Base-by-base conservation (phyloP, 1,140 invertebrate genomes). In the Vanessa atalanta region DNA sequence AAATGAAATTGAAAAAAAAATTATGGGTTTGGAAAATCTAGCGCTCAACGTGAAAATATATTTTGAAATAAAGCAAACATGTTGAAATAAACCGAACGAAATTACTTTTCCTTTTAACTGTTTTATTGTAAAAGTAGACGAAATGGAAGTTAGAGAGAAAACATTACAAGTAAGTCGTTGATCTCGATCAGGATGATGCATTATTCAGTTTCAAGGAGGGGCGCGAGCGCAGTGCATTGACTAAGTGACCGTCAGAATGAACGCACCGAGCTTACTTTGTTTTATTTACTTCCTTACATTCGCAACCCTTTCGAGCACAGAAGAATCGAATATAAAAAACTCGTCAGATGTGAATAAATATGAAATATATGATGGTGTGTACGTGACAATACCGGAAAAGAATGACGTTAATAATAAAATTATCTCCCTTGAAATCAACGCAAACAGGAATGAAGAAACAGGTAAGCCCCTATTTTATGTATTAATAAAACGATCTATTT, bases 401-500 rank as follows among this genome's bases (percentile, higher is more conserved):
- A 80, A 79, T 26, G 65, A 79, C 23, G 75, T 73, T 20, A 82
- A 82, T 5, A 74, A 70, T 57, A 81, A 66, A 73, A 8, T 88
- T n/a, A 23, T 90, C n/a, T 90, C 88, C 7, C 73, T 90, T n/a
- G 82, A 88, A 80, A 75, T 90, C 51, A 76, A 87, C 50, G 77
- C 81, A 1, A 75, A 81, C 47, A 73, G 47, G n/a, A 76, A 76
- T 48, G 23, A 61, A 15, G 79, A 73, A 43, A 77, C 81, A 80
- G 88, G 88, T 89, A 26, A 79, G 84, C 78, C 20, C 20, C 12
- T 20, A 31, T 60, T 26, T 16, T 53, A 31, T 31, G 26, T 31
- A 31, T 31, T 31, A 31, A 6, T 31, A 31, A 31, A 31, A 31
- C 26, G 26, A 31, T 31, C 26, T 31, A 0, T 31, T 31, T 31